Base-by-base conservation (phyloP, 2,797 vertebrate genomes). In the Arctocebus calabarensis region DNA sequence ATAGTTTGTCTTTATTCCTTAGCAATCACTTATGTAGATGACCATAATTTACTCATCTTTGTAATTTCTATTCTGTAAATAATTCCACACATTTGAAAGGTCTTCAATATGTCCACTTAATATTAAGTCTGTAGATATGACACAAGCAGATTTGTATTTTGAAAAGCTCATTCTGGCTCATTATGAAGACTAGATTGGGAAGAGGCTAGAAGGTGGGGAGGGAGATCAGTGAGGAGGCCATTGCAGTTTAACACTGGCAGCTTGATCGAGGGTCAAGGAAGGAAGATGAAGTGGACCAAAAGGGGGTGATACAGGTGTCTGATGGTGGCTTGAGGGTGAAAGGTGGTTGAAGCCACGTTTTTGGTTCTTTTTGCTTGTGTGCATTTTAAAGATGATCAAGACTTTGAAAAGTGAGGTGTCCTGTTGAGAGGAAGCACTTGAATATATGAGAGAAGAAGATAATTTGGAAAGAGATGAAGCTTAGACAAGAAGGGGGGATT, bases 361-460 rank as follows among this genome's bases (percentile, higher is more conserved):
- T 90, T 71, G 6, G n/a, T 78, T 87, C 52, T 83, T 40, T 71
- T 81, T 93, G 81, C 73, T 87, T 78, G 43, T 90, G 45, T 87
- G 48, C 32, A 29, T 81, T 88, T 77, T 86, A 86, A 94, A 85
- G 75, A 84, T 55, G 66, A 77, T 62, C 48, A 70, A 64, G 34
- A 70, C 45, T 43, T 85, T 95, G 37, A 82, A 90, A 23, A 82
- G 4, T 85, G 75, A 81, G 32, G 32, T 37, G 40, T 64, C 48
- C 32, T 71, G 43, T 64, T 84, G 48, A 55, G 62, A 90, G 71
- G 59, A 84, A 61, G 59, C 59, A 32, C 34, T 85, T 74, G 48
- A 88, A 68, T 16, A 8, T 52, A 17, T 23, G 32, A 81, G 64
- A 59, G 37, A 68, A 87, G 55, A 85, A 90, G 59, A 23, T 88